Conservation (phyloP, 92 coral and sea anemone genomes). For the Umimayanthus kanabou region DNA sequence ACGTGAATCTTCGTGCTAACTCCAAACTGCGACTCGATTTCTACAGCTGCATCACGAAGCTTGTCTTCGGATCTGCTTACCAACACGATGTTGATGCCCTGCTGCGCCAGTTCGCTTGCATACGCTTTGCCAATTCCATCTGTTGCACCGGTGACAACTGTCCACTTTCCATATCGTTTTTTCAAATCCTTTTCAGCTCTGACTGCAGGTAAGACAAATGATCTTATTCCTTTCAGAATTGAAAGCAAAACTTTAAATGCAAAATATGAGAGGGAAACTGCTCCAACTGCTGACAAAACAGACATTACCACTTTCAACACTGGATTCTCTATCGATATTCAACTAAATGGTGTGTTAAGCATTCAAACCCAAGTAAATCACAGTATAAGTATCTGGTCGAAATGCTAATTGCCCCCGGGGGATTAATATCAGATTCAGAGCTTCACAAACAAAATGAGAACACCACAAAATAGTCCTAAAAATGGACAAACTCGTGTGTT, state of each 20-base stretch:
- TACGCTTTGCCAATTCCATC: constrained; percentile 33
- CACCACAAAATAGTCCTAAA: too few species aligned
- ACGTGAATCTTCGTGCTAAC: constrained; percentile 77
- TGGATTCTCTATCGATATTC: not conserved
- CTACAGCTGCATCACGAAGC: constrained; percentile 66
- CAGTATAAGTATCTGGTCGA: too few species aligned
- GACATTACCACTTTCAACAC: not conserved
- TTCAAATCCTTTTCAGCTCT: not conserved
- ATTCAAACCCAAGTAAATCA: too few species aligned
- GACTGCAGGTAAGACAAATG: not conserved
- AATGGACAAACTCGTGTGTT: too few species aligned
- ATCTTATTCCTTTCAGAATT: constrained; percentile 3
- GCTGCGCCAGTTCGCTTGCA: not conserved
- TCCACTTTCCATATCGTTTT: constrained; percentile 8
- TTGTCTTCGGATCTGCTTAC: constrained; percentile 63
- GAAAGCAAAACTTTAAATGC: not conserved
- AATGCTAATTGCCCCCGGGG: too few species aligned
- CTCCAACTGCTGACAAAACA: not conserved
- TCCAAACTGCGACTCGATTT: constrained; percentile 63
- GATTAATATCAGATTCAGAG: too few species aligned
- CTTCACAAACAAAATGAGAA: too few species aligned
- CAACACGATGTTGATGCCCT: constrained; percentile 1
- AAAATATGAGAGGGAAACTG: not conserved
- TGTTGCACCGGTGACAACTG: constrained; percentile 20
- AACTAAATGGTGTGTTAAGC: too few species aligned